A percentile compares a stretch with the other conserved stretches of the same genome.
Conservation (phyloP, 2,113 vertebrate species). For the Limnothrissa miodon region DNA sequence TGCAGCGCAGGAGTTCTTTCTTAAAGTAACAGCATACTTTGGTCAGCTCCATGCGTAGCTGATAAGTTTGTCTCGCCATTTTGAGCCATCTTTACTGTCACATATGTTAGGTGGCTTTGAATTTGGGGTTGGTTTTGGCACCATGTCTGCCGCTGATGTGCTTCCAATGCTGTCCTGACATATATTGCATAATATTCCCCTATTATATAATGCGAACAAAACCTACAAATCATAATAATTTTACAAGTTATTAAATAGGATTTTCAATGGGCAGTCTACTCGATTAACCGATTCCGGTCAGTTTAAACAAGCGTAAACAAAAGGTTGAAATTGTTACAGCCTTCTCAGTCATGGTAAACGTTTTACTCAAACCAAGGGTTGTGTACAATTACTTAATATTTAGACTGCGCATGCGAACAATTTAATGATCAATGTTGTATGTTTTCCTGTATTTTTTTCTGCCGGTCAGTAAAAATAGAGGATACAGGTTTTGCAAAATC, state of each 20-base stretch:
- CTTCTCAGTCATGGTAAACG: conserved; percentile 46
- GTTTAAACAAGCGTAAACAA: conserved; percentile 20
- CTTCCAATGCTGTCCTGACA: conserved; percentile 33
- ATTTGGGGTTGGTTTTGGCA: conserved; percentile 6
- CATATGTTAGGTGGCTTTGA: conserved; percentile 5
- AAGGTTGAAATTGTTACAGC: conserved; percentile 37
- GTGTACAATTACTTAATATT: conserved; percentile 56
- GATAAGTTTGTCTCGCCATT: conserved; percentile 13
- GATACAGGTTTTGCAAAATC: conserved; percentile 89
- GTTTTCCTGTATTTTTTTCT: conserved; percentile 86
- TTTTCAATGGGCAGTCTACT: conserved; percentile 27
- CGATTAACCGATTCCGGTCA: conserved; percentile 28
- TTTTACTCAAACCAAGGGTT: conserved; percentile 56
- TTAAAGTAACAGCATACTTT: not conserved
- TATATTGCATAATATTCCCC: conserved; percentile 48
- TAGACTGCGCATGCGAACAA: conserved; percentile 56
- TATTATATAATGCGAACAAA: conserved; percentile 48
- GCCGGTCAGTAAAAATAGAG: conserved; percentile 95
- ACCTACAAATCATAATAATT: conserved; percentile 39
- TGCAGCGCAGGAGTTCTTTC: not conserved
- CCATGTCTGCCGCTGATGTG: conserved; percentile 14
- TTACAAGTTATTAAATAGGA: conserved; percentile 44
- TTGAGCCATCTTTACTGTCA: not conserved
- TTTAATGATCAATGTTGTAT: conserved; percentile 56
- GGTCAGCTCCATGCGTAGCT: not conserved